Conservation (phyloP, 2,888 invertebrate species). For the Didymodactylos carnosus region DNA sequence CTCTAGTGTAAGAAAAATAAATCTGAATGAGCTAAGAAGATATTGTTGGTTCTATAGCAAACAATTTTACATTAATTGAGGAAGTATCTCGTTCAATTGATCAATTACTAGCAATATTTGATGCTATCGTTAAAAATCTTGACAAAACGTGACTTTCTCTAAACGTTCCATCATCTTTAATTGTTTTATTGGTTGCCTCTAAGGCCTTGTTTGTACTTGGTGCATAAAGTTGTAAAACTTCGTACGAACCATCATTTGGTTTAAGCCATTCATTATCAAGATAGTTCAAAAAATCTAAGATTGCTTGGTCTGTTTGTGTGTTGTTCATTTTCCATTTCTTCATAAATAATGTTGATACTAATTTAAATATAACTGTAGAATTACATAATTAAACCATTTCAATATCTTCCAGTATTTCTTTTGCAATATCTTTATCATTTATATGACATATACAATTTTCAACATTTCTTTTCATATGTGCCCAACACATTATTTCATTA, state of each 20-base stretch:
- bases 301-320: neutral
- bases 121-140: no score
- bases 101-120: no score
- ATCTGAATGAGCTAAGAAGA: no score
- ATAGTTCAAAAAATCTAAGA: neutral
- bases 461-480: neutral
- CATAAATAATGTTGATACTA: neutral
- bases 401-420: neutral
- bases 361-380: neutral
- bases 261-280: neutral
- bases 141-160: neutral
- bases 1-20: no score
- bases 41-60: neutral
- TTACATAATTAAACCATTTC: neutral
- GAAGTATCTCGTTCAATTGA: neutral
- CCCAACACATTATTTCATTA: conserved; percentile 7
- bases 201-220: neutral
- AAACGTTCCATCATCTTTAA: neutral
- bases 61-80: neutral
- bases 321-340: neutral
- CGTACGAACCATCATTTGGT: neutral
- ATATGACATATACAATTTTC: neutral
- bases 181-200: neutral
- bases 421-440: neutral
- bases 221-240: neutral